A percentile compares a stretch with the other conserved stretches of the same genome.
Conservation (phyloP, 2,888 invertebrate species). For the Coremacera marginata region DNA sequence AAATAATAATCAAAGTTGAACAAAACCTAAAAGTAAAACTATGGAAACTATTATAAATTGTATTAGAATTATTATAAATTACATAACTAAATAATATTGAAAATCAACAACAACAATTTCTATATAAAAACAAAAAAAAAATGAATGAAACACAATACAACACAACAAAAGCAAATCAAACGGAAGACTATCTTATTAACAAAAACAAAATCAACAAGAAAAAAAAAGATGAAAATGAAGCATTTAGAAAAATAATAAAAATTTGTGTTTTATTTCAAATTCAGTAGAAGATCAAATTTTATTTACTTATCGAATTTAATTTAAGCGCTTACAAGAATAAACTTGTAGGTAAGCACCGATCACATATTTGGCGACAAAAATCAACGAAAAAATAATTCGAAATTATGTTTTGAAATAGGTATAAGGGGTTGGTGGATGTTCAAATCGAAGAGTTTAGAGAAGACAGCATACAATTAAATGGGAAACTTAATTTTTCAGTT, state of each 20-base stretch:
- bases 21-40: slow-evolving; percentile 16
- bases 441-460: too few relatives aligned
- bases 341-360: too few relatives aligned
- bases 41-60: slow-evolving; percentile 24
- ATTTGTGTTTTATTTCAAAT: slow-evolving; percentile 24
- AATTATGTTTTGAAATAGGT: too few relatives aligned
- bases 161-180: slow-evolving; percentile 31
- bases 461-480: too few relatives aligned
- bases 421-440: too few relatives aligned
- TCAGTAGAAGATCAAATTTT: neutral
- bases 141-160: slow-evolving; percentile 9
- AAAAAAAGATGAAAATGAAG: slow-evolving; percentile 22
- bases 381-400: too few relatives aligned
- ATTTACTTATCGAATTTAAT: too few relatives aligned
- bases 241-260: slow-evolving; percentile 34
- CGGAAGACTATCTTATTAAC: slow-evolving; percentile 31
- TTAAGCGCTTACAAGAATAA: too few relatives aligned
- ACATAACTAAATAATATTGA: slow-evolving; percentile 22
- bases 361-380: too few relatives aligned
- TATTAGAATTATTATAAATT: slow-evolving; percentile 31
- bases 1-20: neutral
- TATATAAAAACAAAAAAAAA: slow-evolving; percentile 27
- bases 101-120: slow-evolving; percentile 29
- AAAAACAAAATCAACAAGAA: slow-evolving; percentile 16
- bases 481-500: too few relatives aligned